phyloP scores from a whole-genome alignment of 1,140 invertebrate genomes.

The Pectinophora gossypiella region DNA sequence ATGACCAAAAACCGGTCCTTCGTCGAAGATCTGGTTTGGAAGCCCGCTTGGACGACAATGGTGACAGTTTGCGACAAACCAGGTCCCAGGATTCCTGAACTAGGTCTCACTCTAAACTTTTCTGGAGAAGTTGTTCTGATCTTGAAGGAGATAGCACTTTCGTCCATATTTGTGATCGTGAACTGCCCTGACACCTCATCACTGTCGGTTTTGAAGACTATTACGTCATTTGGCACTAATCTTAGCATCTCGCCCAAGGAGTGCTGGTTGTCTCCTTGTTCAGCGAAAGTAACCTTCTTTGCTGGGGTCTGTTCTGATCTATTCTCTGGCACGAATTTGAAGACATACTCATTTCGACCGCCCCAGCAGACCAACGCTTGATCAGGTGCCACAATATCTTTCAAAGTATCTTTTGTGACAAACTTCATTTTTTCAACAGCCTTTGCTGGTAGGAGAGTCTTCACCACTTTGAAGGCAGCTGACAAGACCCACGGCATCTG shows the following conservation, averaged over 20 bases:
- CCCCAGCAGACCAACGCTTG: conserved; percentile 89
- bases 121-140: conserved; percentile 86
- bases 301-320: conserved; percentile 46
- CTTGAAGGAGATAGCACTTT: conserved; percentile 84
- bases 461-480: conserved; percentile 95
- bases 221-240: conserved; percentile 77
- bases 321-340: conserved; percentile 81
- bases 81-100: conserved; percentile 83
- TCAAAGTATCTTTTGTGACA: conserved; percentile 85
- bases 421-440: conserved; percentile 94
- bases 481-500: conserved; percentile 97
- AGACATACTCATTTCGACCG: conserved; percentile 86
- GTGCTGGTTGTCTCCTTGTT: conserved; percentile 49
- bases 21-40: conserved; percentile 46
- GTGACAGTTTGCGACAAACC: conserved; percentile 69
- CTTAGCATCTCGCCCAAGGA: conserved; percentile 66
- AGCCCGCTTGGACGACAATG: conserved; percentile 57
- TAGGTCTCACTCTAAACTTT: conserved; percentile 93
- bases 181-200: conserved; percentile 80
- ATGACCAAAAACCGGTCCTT: conserved; percentile 69
- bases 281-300: conserved; percentile 75
- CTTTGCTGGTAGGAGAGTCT: conserved; percentile 90
- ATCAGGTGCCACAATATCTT: conserved; percentile 85
- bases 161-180: conserved; percentile 80
- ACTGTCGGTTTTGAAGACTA: conserved; percentile 79